A percentile compares a stretch with the other conserved stretches of the same genome.
These are phyloP conservation scores for Eudyptes chrysolophus DNA, from an alignment of 2,113 vertebrate species.

Conservation along the genomic window DNA sequence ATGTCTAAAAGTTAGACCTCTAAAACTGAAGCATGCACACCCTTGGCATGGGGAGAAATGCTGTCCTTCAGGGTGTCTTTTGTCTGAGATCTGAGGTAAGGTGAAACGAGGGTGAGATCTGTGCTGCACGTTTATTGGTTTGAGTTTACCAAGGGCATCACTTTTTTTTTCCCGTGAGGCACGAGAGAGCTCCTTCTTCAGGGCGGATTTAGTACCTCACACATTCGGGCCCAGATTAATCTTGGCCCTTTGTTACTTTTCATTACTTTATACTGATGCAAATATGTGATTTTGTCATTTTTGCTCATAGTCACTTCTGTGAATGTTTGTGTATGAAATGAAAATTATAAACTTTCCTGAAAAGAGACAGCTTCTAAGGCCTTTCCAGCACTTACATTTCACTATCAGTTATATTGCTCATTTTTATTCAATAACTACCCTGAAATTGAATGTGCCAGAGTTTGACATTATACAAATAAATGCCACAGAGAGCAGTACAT, in stretches of 20 bases:
- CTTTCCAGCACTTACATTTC: conserved; percentile 11
- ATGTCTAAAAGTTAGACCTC: background rate
- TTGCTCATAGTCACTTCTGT: background rate
- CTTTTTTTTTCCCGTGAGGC: background rate
- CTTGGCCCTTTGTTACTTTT: background rate
- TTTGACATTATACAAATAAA: conserved; percentile 60
- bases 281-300: background rate
- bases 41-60: background rate
- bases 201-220: background rate
- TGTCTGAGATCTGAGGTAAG: background rate
- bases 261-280: background rate
- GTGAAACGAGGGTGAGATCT: background rate
- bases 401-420: background rate
- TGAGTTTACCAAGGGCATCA: background rate
- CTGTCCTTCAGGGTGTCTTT: background rate
- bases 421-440: conserved; percentile 27
- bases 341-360: conserved; percentile 10
- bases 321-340: background rate
- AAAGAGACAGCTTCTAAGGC: background rate
- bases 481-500: conserved; percentile 47
- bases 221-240: background rate
- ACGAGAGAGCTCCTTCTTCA: background rate
- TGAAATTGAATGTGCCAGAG: conserved; percentile 18
- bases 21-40: background rate
- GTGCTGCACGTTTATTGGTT: background rate